These are phyloP conservation scores for Apis florea DNA, from an alignment of 1,140 invertebrate genomes.

Conservation along the genomic window DNA sequence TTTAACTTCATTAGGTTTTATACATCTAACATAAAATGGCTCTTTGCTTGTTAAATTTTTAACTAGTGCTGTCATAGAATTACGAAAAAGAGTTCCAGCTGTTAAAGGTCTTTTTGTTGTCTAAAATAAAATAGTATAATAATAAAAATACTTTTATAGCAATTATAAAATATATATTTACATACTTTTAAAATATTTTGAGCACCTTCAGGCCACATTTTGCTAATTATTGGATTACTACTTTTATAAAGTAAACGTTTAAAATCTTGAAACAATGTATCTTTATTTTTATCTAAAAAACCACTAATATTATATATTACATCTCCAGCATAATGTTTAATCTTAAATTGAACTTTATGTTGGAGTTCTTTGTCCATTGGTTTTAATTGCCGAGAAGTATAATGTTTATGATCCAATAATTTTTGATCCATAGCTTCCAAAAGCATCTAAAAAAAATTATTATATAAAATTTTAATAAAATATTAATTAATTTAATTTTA, in stretches of 20 bases:
- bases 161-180: slow-evolving; percentile 12
- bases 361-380: slow-evolving; percentile 90
- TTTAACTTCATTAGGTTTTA: slow-evolving; percentile 97
- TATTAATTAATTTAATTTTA: not conserved
- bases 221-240: slow-evolving; percentile 86
- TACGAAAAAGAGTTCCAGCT: slow-evolving; percentile 96
- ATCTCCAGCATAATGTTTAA: slow-evolving; percentile 97
- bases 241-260: slow-evolving; percentile 94
- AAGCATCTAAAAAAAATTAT: slow-evolving; percentile 83
- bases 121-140: slow-evolving; percentile 78
- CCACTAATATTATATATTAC: slow-evolving; percentile 94
- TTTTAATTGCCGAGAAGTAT: slow-evolving; percentile 91
- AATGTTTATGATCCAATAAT: slow-evolving; percentile 92
- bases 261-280: slow-evolving; percentile 97
- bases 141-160: not conserved
- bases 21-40: slow-evolving; percentile 97
- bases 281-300: slow-evolving; percentile 98
- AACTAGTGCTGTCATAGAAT: slow-evolving; percentile 95
- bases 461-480: not conserved
- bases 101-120: slow-evolving; percentile 96
- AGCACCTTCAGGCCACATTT: slow-evolving; percentile 98
- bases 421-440: slow-evolving; percentile 96
- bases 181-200: slow-evolving; percentile 91
- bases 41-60: slow-evolving; percentile 94
- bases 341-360: slow-evolving; percentile 92